Evolutionary conservation across 2,113 vertebrate genomes (phyloP).

Genomic region (Sceloporus tristichus): DNA sequence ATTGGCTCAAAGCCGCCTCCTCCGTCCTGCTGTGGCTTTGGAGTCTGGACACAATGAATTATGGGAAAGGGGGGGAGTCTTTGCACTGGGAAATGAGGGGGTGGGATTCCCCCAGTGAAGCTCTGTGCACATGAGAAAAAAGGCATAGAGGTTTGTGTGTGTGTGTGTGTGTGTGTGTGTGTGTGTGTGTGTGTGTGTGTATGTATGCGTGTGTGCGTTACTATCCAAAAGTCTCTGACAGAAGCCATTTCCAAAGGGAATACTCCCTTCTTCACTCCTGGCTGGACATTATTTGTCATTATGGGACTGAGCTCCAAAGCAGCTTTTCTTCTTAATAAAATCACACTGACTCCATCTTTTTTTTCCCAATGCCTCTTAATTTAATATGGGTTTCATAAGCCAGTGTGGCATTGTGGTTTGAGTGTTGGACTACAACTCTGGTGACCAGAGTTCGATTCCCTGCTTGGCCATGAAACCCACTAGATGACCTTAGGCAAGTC

Average conservation of each 20-base stretch:
- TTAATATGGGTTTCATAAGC: too few relatives aligned
- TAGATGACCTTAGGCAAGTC: too few relatives aligned
- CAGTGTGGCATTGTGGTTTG: too few relatives aligned
- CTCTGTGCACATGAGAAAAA: too few relatives aligned
- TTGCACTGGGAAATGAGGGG: conserved; percentile 14
- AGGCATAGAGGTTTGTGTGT: too few relatives aligned
- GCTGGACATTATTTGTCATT: background rate
- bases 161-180: background rate
- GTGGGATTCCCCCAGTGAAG: background rate
- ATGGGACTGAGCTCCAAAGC: background rate
- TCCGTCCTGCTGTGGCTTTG: background rate
- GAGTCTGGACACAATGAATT: background rate
- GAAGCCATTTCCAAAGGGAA: background rate
- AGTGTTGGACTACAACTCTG: too few relatives aligned
- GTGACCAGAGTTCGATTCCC: too few relatives aligned
- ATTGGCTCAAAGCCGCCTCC: background rate
- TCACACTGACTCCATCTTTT: background rate
- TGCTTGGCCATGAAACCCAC: too few relatives aligned
- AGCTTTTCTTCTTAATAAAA: conserved; percentile 18
- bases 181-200: background rate
- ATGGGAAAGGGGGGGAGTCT: background rate
- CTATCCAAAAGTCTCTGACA: background rate
- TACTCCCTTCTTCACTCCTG: background rate
- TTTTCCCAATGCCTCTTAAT: background rate
- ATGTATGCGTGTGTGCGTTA: background rate